Percentiles rank a stretch among this genome's conserved stretches.
Conservation (phyloP, 2,797 vertebrate species). For the Xyrichtys novacula region DNA sequence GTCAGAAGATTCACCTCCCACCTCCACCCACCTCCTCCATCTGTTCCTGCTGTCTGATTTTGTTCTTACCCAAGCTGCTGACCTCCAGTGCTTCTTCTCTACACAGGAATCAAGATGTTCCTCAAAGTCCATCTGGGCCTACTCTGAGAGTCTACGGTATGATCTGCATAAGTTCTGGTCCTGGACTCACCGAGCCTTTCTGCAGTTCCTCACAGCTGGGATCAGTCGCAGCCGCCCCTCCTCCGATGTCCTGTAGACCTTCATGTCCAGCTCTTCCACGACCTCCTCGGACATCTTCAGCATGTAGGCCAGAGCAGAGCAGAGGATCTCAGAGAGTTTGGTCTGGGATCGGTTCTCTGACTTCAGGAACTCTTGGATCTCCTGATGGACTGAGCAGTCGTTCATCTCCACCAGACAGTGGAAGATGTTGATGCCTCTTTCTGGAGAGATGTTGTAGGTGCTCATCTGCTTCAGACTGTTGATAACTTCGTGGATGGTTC, state of each 20-base stretch:
- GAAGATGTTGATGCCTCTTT: slow-evolving; percentile 16
- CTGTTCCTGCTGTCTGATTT: no score
- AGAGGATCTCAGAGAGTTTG: slow-evolving; percentile 11
- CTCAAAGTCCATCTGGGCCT: no score
- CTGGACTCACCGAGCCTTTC: slow-evolving; percentile 5
- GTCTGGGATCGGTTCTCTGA: background rate
- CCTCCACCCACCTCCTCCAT: no score
- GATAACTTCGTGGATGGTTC: background rate
- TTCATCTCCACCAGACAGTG: slow-evolving; percentile 22
- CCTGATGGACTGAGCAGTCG: slow-evolving; percentile 1
- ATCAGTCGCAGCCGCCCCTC: slow-evolving; percentile 6
- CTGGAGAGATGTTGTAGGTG: background rate
- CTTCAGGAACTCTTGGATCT: slow-evolving; percentile 5
- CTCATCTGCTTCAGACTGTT: slow-evolving; percentile 20
- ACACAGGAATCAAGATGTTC: no score
- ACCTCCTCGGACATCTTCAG: slow-evolving; percentile 14
- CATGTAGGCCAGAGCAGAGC: slow-evolving; percentile 27
- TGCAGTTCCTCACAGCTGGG: slow-evolving; percentile 18
- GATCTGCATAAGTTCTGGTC: no score
- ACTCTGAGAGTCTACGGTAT: no score
- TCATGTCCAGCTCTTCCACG: slow-evolving; percentile 17
- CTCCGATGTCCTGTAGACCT: background rate
- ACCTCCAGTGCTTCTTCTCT: no score
- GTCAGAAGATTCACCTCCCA: no score
- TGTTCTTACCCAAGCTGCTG: no score